Conservation (phyloP, 2,797 vertebrate species). For the Mallotus villosus region DNA sequence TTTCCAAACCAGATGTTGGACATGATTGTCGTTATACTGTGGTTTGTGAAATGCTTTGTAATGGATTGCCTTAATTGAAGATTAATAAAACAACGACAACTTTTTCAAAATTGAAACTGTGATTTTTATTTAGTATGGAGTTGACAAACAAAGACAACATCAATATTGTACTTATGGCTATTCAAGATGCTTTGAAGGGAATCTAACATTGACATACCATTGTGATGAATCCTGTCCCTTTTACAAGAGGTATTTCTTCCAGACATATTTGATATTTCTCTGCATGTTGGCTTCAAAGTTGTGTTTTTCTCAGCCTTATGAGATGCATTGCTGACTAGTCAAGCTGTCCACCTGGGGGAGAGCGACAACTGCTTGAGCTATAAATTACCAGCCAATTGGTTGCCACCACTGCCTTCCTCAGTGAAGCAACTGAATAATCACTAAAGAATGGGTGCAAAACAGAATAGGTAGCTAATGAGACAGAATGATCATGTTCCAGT, state of each 20-base stretch:
- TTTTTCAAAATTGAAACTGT: slow-evolving; percentile 64
- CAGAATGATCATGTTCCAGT: no score
- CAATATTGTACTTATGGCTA: background rate
- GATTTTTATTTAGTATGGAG: slow-evolving; percentile 34
- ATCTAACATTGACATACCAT: slow-evolving; percentile 16
- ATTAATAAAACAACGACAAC: slow-evolving; percentile 76
- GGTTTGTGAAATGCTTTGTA: slow-evolving; percentile 83
- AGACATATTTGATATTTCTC: slow-evolving; percentile 32
- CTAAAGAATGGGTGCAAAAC: background rate
- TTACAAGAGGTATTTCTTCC: background rate
- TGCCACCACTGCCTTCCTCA: slow-evolving; percentile 49
- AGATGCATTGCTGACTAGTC: slow-evolving; percentile 64
- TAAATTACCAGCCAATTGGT: slow-evolving; percentile 66
- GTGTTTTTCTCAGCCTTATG: slow-evolving; percentile 18
- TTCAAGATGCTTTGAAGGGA: background rate
- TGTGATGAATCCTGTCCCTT: slow-evolving; percentile 11
- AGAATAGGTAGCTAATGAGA: background rate
- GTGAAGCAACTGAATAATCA: background rate
- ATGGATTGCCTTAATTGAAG: slow-evolving; percentile 83
- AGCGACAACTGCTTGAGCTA: slow-evolving; percentile 60
- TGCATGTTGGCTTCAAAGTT: background rate
- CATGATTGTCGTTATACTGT: slow-evolving; percentile 76
- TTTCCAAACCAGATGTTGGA: slow-evolving; percentile 77
- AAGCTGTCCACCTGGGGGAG: slow-evolving; percentile 64
- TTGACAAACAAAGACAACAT: background rate